These are phyloP conservation scores for Pectinophora gossypiella DNA, from an alignment of 1,140 invertebrate species.

Conservation along the genomic window DNA sequence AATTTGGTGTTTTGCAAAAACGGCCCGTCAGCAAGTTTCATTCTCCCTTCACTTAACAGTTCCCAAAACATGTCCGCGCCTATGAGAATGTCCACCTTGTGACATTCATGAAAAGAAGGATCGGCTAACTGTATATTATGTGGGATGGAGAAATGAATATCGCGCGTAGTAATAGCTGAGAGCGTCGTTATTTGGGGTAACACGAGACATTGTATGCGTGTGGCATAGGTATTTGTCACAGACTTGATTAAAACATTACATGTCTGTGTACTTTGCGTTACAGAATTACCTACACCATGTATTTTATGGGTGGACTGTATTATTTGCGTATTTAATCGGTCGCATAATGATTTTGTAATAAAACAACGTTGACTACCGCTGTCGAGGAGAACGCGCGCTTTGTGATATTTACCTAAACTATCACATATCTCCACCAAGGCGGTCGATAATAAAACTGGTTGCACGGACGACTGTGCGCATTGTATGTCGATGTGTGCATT, in stretches of 20 bases:
- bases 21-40: neutral
- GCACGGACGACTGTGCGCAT: neutral
- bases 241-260: conserved; percentile 3
- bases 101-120: neutral
- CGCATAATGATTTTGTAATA: conserved; percentile 2
- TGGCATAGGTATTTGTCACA: neutral
- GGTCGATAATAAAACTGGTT: conserved; percentile 7
- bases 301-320: conserved; percentile 9
- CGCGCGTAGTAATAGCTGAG: neutral
- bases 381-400: neutral
- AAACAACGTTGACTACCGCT: conserved; percentile 7
- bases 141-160: neutral
- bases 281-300: neutral
- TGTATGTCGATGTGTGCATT: neutral
- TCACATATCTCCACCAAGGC: conserved; percentile 3
- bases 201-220: neutral
- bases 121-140: conserved; percentile 2
- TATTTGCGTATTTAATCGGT: conserved; percentile 4
- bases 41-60: neutral
- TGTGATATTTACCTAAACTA: neutral
- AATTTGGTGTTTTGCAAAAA: conserved; percentile 4
- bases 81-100: conserved; percentile 5
- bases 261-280: neutral
- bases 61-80: conserved; percentile 9
- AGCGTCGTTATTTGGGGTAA: neutral